Evolutionary conservation across 1,140 invertebrate genomes (phyloP), one percentile per base, ranked within the genome.

Genomic region (Ceratina japonica): DNA sequence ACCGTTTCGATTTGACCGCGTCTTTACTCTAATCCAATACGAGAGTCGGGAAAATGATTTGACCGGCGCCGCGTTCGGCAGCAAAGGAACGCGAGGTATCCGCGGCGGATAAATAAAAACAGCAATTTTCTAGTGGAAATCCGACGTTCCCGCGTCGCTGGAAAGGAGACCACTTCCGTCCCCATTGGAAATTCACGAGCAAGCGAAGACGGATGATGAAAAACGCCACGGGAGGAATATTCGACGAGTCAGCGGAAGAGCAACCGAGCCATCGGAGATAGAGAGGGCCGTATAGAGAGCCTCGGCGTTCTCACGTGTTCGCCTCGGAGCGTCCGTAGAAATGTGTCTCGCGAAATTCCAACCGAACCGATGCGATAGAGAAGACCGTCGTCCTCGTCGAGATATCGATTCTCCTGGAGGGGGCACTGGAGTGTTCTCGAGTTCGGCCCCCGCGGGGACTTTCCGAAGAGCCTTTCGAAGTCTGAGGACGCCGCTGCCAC

Each of bases 381-480:
- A 20, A 16, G 10, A 7, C 31, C 59, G 61, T 12, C 37, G 70
- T 49, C 24, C 51, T 69, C 62, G 76, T 81, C 83, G 65, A 56
- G 65, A 76, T 80, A 81, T 84, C 74, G 74, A 84, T 85, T 80
- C 64, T 44, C n/a, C 73, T 31, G 20, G 52, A 66, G 27, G 58
- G 24, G n/a, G 49, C 24, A 22, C 12, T 56, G 31, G 37, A 80
- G 72, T 69, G 44, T 84, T 84, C 82, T 84, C 69, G 69, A 84
- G 73, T 71, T 80, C 58, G 52, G 56, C 54, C 65, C 79, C 82
- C 82, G 56, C 61, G 59, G 72, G 78, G 78, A 74, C 54, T 68
- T 44, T 49, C 59, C 22, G 54, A 64, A 84, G 77, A 83, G 69
- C 82, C 54, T 84, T 84, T 80, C 73, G 70, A 84, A 84, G 72